These are phyloP conservation scores for Torymus tubicola DNA, from an alignment of 2,888 invertebrate genomes.

Conservation along the genomic window DNA sequence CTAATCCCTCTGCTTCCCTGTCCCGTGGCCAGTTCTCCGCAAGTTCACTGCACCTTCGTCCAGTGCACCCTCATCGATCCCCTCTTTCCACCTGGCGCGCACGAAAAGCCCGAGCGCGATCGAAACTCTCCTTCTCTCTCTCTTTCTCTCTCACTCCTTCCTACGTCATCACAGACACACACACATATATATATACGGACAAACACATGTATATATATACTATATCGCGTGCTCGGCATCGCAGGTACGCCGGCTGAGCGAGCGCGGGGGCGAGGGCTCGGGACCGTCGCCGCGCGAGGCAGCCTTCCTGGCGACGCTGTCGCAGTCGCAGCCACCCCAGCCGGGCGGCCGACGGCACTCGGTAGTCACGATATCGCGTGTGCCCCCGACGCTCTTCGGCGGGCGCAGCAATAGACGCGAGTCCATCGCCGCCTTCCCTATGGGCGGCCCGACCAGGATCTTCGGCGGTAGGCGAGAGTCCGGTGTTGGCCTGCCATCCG, in stretches of 20 bases:
- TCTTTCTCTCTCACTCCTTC: neutral
- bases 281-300: constrained; percentile 88
- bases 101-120: neutral
- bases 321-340: constrained; percentile 84
- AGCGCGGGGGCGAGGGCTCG: constrained; percentile 86
- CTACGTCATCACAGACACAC: too few relatives aligned
- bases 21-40: too few relatives aligned
- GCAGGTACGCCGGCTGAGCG: constrained; percentile 87
- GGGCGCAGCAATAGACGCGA: constrained; percentile 86
- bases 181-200: too few relatives aligned
- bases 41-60: too few relatives aligned
- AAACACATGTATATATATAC: too few relatives aligned
- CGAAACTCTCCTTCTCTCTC: neutral
- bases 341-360: constrained; percentile 90
- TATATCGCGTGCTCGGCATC: neutral
- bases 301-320: constrained; percentile 89
- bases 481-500: constrained; percentile 80
- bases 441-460: constrained; percentile 77
- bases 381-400: constrained; percentile 87
- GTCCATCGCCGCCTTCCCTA: constrained; percentile 88
- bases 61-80: neutral
- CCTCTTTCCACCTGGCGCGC: neutral
- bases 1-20: too few relatives aligned
- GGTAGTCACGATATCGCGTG: constrained; percentile 90
- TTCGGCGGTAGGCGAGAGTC: constrained; percentile 77